Evolutionary conservation across 2,113 vertebrate species (phyloP).

Genomic region (Myotis davidii): DNA sequence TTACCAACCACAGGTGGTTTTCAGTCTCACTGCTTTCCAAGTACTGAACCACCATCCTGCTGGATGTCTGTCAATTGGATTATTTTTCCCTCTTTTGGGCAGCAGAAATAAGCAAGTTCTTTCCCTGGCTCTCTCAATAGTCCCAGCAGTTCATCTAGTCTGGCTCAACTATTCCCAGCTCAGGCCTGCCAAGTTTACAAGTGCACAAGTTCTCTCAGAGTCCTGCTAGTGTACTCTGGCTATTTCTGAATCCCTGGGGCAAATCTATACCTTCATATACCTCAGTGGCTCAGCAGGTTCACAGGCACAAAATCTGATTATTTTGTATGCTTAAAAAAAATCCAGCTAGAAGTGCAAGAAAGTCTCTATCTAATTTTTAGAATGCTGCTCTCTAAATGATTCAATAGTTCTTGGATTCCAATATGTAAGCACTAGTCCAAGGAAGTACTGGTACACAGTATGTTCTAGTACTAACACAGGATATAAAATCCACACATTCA

Average conservation of each 20-base stretch:
- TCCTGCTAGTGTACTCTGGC: neutral
- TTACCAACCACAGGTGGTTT: constrained; percentile 77
- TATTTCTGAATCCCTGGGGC: constrained; percentile 39
- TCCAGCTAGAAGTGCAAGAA: neutral
- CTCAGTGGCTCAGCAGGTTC: neutral
- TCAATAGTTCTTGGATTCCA: neutral
- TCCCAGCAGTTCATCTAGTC: constrained; percentile 76
- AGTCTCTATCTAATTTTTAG: neutral
- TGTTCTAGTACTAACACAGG: neutral
- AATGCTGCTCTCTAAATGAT: neutral
- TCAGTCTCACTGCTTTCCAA: constrained; percentile 70
- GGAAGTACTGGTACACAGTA: neutral
- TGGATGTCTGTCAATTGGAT: constrained; percentile 74
- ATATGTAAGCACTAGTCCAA: neutral
- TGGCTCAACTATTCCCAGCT: constrained; percentile 63
- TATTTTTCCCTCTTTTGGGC: constrained; percentile 61
- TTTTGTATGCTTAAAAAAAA: constrained; percentile 20
- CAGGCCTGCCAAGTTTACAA: constrained; percentile 73
- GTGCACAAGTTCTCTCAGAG: constrained; percentile 65
- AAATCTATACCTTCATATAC: neutral
- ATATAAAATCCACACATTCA: neutral
- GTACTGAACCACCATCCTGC: constrained; percentile 61
- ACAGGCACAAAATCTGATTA: neutral
- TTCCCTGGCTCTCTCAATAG: constrained; percentile 69
- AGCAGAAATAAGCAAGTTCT: constrained; percentile 75